Evolutionary conservation across 2,888 invertebrate genomes (phyloP).

Genomic region (Helobdella robusta): DNA sequence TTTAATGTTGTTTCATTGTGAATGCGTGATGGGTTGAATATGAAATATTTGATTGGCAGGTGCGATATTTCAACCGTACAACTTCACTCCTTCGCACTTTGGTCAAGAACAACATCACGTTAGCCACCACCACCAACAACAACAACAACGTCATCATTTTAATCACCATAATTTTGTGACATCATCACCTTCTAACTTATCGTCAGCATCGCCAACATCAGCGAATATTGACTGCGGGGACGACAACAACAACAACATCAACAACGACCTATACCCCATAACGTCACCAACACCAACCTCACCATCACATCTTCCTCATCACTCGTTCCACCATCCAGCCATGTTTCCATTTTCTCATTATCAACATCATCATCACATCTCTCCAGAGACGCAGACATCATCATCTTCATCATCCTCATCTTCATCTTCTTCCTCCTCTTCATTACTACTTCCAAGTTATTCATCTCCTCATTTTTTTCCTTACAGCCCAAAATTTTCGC

Average conservation of each 20-base stretch:
- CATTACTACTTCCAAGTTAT: no score
- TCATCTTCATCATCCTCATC: no score
- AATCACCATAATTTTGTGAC: neutral
- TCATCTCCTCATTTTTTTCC: constrained; percentile 6
- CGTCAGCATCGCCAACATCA: neutral
- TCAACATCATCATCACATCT: neutral
- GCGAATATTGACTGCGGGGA: neutral
- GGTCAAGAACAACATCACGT: neutral
- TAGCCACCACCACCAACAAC: neutral
- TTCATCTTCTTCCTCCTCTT: neutral
- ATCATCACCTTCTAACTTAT: neutral
- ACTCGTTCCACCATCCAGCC: no score
- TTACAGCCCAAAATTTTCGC: neutral
- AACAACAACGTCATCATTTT: constrained; percentile 4
- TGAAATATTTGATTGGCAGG: no score
- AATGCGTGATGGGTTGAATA: no score
- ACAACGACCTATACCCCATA: neutral
- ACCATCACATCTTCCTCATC: no score
- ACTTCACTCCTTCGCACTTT: no score
- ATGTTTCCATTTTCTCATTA: no score
- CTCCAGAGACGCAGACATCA: constrained; percentile 6
- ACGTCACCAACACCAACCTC: neutral
- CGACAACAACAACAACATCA: constrained; percentile 1
- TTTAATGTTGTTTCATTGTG: no score
- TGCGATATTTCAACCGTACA: no score